Evolutionary conservation across 1,140 invertebrate species (phyloP).

Genomic region (Diprion similis): DNA sequence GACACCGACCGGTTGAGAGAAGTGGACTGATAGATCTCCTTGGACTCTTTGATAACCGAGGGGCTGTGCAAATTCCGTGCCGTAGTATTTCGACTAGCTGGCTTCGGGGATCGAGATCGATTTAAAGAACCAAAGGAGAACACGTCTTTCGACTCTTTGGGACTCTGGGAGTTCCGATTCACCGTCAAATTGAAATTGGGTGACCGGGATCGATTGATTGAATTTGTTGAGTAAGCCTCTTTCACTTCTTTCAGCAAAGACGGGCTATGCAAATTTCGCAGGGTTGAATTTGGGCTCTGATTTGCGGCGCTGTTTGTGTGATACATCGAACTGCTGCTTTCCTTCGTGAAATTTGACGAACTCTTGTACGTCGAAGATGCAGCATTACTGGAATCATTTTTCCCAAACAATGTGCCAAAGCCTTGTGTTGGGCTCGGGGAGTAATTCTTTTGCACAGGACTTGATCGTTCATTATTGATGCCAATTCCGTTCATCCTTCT

Average conservation of each 20-base stretch:
- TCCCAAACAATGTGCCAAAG: constrained; percentile 22
- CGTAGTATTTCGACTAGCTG: constrained; percentile 29
- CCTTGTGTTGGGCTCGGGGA: constrained; percentile 45
- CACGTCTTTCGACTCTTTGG: constrained; percentile 37
- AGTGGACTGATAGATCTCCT: constrained; percentile 48
- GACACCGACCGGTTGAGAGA: constrained; percentile 51
- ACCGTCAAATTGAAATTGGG: constrained; percentile 30
- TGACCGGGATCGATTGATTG: constrained; percentile 50
- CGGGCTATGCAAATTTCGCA: constrained; percentile 52
- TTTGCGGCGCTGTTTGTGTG: constrained; percentile 39
- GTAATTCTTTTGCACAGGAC: constrained; percentile 44
- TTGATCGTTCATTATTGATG: constrained; percentile 34
- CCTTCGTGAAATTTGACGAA: constrained; percentile 42
- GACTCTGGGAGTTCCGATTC: constrained; percentile 38
- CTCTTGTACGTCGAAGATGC: constrained; percentile 40
- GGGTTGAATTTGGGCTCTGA: constrained; percentile 29
- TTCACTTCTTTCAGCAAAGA: constrained; percentile 52
- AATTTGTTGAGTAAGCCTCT: constrained; percentile 47
- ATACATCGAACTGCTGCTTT: constrained; percentile 41
- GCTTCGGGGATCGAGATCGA: constrained; percentile 28
- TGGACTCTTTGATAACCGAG: constrained; percentile 50
- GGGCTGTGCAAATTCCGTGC: constrained; percentile 51
- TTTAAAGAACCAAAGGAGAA: constrained; percentile 33
- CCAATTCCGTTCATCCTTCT: constrained; percentile 55
- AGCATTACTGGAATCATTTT: constrained; percentile 15